phyloP scores from a whole-genome alignment of 2,797 vertebrate genomes.

The Hippoglossus hippoglossus region DNA sequence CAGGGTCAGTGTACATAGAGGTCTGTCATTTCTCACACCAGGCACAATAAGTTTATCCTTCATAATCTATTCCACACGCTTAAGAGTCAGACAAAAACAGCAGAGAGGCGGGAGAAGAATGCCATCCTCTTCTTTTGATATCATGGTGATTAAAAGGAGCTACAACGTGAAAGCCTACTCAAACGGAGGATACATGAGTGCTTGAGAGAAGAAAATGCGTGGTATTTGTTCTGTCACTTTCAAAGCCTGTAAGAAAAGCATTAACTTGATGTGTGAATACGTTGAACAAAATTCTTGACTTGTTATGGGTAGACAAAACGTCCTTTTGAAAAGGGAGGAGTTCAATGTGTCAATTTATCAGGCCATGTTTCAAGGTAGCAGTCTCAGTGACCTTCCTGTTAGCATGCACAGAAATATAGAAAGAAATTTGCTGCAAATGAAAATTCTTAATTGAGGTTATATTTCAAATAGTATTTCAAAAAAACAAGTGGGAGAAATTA shows the following conservation, averaged over 20 bases:
- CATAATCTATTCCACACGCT: constrained; percentile 56
- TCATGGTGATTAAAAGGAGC: constrained; percentile 45
- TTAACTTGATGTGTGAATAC: constrained; percentile 15
- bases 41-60: constrained; percentile 67
- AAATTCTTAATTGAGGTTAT: too few relatives aligned
- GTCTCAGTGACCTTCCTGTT: constrained; percentile 36
- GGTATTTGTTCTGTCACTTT: background rate
- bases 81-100: constrained; percentile 35
- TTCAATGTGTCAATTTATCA: constrained; percentile 75
- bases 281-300: constrained; percentile 43
- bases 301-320: constrained; percentile 48
- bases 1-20: constrained; percentile 70
- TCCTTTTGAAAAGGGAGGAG: constrained; percentile 62
- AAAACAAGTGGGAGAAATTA: too few relatives aligned
- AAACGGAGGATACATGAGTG: constrained; percentile 6
- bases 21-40: constrained; percentile 67
- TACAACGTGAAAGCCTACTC: constrained; percentile 20
- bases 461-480: too few relatives aligned
- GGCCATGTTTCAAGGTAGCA: constrained; percentile 49
- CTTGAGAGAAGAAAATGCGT: constrained; percentile 2
- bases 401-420: constrained; percentile 12
- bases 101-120: constrained; percentile 20
- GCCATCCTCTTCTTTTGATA: constrained; percentile 35
- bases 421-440: background rate
- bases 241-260: constrained; percentile 6